Base-by-base conservation (phyloP, 2,888 invertebrate species). In the Cosmia pyralina region DNA sequence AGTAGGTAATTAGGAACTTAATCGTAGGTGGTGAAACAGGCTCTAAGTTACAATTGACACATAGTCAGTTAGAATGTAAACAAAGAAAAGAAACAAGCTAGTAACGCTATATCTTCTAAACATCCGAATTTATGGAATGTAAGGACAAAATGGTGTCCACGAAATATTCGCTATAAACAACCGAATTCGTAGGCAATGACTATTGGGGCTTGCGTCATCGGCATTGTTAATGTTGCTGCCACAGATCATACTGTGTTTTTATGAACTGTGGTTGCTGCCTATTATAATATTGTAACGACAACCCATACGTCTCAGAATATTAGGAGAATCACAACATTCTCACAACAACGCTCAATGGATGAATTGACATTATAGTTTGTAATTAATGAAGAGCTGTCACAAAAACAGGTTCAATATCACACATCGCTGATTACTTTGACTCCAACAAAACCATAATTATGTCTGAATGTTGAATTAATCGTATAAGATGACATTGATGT, bases 351-450 rank as follows among this genome's bases (percentile, higher is more conserved):
- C 46, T 57, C 38, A 70, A 75, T 70, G 50, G 15, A 53, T 38
- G 38, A 48, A 55, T 48, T 19, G 22, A 77, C 48, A 59, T 66
- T 34, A 57, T 10, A 19, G 70, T 38, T 53, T 66, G 68, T 57
- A 34, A 68, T 72, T 69, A 69, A 69, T 28, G 19, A 68, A 50
- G 22, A 48, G n/a, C 38, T 19, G 11, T 3, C 55, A 58, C 58
- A 53, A 72, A 77, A 77, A 74, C 10, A 46, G 15, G 55, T 78
- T 50, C 48, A 70, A 71, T 75, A 55, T 7, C 65, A 57, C 65
- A 55, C 65, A 6, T 69, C 77, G 46, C 10, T 66, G 69, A 71
- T 82, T 82, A 74, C 48, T 82, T 72, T 69, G 69, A 72, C 68
- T 70, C 63, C 15, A 7, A 55, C 53, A 64, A 58, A 63, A 44